Evolutionary conservation across 2,113 vertebrate genomes (phyloP), one percentile per base, ranked within the genome.

Genomic region (Lamprologus ornatipinnis): DNA sequence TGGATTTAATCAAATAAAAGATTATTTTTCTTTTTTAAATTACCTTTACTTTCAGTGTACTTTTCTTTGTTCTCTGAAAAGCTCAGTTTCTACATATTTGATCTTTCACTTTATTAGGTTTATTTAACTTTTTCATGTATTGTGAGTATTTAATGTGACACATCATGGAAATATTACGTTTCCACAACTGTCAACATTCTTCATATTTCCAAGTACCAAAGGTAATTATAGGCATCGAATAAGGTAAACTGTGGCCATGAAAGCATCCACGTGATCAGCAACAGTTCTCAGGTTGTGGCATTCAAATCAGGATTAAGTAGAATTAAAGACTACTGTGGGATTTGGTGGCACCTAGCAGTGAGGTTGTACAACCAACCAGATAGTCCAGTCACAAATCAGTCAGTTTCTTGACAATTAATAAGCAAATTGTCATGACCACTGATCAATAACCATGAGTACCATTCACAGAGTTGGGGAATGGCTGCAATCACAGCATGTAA

Each of bases 371-470:
- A 65, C 60, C 60, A 65, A n/a, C 60, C 60, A 7, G 17, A 37
- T 65, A 3, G 31, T 37, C 17, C 10, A n/a, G 17, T 65, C 31
- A 35, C 10, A 35, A n/a, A 7, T 63, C 2, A 7, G 17, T 63
- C 17, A 35, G 58, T 0, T 1, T 35, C 31, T 63, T 35, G 31
- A 35, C 17, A 0, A 35, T 35, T 19, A 63, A 63, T 33, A 35
- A 35, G 58, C 31, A 63, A 63, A 65, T 65, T 63, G 1, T 63
- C 9, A 63, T 0, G 0, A 63, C 6, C 26, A 60, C 5, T 60
- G 47, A 49, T 49, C 47, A 49, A 15, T 4, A 0, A 0, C 0
- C 0, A 33, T 6, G 28, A 60, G 9, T 10, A 0, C 28, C 28
- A 6, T 63, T 63, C 58, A 33, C 13, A 26, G 57, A 4, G 14